Evolutionary conservation across 2,888 invertebrate species (phyloP).

Genomic region (Dione juno): DNA sequence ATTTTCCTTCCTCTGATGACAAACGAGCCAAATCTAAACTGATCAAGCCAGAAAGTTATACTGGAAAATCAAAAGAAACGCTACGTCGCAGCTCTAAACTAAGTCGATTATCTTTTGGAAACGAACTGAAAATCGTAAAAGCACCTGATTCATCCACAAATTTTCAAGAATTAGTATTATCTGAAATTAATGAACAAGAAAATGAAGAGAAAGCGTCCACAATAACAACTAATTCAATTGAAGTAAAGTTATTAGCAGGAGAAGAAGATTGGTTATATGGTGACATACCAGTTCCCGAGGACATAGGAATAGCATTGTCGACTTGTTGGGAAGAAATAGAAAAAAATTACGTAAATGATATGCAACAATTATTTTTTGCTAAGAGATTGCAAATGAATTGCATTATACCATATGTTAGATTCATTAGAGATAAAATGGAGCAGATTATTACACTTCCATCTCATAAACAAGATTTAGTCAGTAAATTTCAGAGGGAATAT

Average conservation of each 20-base stretch:
- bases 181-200: constrained; percentile 57
- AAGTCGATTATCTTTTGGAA: constrained; percentile 55
- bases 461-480: constrained; percentile 82
- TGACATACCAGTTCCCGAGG: constrained; percentile 65
- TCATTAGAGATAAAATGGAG: constrained; percentile 80
- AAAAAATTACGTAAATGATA: constrained; percentile 75
- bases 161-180: constrained; percentile 48
- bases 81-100: constrained; percentile 59
- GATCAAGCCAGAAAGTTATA: constrained; percentile 63
- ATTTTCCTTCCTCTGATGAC: constrained; percentile 66
- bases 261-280: constrained; percentile 79
- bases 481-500: constrained; percentile 83
- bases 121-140: constrained; percentile 60
- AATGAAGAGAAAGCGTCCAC: constrained; percentile 50
- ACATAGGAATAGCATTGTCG: constrained; percentile 69
- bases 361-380: constrained; percentile 83
- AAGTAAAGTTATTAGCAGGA: constrained; percentile 64
- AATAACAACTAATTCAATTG: constrained; percentile 52
- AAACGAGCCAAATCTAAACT: constrained; percentile 69
- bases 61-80: constrained; percentile 62
- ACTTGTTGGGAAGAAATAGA: constrained; percentile 81
- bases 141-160: constrained; percentile 54
- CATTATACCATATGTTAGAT: constrained; percentile 82
- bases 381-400: constrained; percentile 81
- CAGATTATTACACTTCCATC: constrained; percentile 83